These are phyloP conservation scores for Perca flavescens DNA, from an alignment of 2,113 vertebrate genomes.

Conservation along the genomic window DNA sequence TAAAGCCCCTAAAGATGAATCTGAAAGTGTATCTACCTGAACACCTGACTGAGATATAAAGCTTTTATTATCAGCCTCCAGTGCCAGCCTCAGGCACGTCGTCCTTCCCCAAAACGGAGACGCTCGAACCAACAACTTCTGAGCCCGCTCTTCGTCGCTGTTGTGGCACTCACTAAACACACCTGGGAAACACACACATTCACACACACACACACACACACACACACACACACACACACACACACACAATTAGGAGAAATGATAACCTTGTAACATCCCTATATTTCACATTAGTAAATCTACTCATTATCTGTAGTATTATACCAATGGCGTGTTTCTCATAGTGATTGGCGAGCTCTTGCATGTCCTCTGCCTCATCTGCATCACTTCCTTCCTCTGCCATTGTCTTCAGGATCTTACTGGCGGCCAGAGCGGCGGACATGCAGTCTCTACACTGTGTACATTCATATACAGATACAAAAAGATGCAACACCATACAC, in stretches of 20 bases:
- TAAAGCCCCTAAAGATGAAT: neutral
- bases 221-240: neutral
- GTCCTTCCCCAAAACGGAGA: conserved; percentile 92
- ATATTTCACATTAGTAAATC: neutral
- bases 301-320: neutral
- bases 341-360: conserved; percentile 85
- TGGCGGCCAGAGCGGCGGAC: conserved; percentile 90
- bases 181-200: conserved; percentile 61
- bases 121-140: conserved; percentile 89
- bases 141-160: conserved; percentile 87
- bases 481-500: neutral
- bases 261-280: neutral
- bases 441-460: conserved; percentile 87
- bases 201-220: too few species aligned
- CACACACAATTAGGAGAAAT: neutral
- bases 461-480: conserved; percentile 25
- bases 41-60: conserved; percentile 94
- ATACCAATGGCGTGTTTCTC: conserved; percentile 92
- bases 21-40: conserved; percentile 84
- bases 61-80: conserved; percentile 92
- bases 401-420: conserved; percentile 93
- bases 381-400: conserved; percentile 88
- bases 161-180: conserved; percentile 92
- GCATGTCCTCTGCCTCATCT: conserved; percentile 86
- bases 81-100: conserved; percentile 91